Conservation (phyloP, 2,113 vertebrate species). For the Ceuthmochares aereus region DNA sequence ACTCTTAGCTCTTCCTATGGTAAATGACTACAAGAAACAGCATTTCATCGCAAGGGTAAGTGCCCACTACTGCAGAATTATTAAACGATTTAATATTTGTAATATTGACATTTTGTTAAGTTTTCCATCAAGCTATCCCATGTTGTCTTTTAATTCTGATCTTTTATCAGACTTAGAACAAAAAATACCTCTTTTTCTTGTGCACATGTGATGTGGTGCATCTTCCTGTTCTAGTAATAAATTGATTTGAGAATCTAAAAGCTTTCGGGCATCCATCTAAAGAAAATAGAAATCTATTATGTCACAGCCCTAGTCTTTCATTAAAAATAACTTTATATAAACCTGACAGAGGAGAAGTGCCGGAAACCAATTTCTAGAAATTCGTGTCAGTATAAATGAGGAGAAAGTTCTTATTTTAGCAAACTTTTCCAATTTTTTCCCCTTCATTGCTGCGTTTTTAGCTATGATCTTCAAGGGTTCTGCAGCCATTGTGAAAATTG, state of each 20-base stretch:
- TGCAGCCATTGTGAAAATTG: slow-evolving; percentile 12
- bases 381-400: slow-evolving; percentile 42
- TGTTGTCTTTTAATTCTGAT: background rate
- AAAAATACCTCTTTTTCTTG: slow-evolving; percentile 58
- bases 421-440: background rate
- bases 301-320: slow-evolving; percentile 53
- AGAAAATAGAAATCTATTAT: slow-evolving; percentile 65
- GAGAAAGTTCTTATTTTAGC: slow-evolving; percentile 9
- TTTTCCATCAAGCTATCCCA: background rate
- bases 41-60: background rate
- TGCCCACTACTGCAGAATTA: background rate
- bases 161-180: slow-evolving; percentile 6
- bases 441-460: background rate
- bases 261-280: slow-evolving; percentile 69
- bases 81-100: background rate
- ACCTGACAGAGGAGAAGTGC: slow-evolving; percentile 24
- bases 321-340: slow-evolving; percentile 74
- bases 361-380: slow-evolving; percentile 30
- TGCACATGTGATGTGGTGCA: slow-evolving; percentile 37
- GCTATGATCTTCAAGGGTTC: slow-evolving; percentile 7
- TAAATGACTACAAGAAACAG: background rate
- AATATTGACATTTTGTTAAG: background rate
- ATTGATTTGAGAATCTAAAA: slow-evolving; percentile 75
- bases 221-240: slow-evolving; percentile 64
- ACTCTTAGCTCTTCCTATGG: background rate